These are phyloP conservation scores for Plecturocebus donacophilus DNA, from an alignment of 2,113 vertebrate genomes.

Conservation along the genomic window DNA sequence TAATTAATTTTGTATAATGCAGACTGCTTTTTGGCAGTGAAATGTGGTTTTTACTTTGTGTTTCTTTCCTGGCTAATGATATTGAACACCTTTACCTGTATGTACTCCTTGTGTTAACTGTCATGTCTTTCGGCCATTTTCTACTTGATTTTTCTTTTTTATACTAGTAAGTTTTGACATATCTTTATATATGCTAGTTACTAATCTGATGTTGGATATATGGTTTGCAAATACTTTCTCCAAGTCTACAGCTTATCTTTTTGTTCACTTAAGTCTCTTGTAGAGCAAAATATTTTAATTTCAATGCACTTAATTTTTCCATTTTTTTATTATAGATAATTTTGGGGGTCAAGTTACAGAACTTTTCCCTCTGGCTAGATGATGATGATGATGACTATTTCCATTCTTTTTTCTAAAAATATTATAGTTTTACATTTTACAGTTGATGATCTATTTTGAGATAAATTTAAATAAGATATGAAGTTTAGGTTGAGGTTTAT, in stretches of 20 bases:
- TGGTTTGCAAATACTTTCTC: not conserved
- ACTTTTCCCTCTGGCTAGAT: not conserved
- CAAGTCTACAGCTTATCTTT: not conserved
- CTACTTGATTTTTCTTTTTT: not conserved
- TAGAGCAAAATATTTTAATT: not conserved
- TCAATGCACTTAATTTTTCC: not conserved
- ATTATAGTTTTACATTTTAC: not conserved
- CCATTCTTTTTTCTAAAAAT: not conserved
- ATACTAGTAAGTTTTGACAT: not conserved
- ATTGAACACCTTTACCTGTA: not conserved
- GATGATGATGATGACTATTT: not conserved
- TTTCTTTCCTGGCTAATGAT: not conserved
- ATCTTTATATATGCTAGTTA: not conserved
- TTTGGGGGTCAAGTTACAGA: not conserved
- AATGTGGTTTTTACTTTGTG: not conserved
- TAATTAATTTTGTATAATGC: not conserved
- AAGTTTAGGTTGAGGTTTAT: not conserved
- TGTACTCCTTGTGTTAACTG: not conserved
- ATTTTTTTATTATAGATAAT: not conserved
- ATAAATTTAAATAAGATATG: not conserved
- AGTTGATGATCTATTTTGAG: not conserved
- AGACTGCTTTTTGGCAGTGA: not conserved
- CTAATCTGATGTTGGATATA: not conserved
- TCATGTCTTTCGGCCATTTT: not conserved
- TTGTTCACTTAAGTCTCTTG: not conserved